Evolutionary conservation across 2,113 vertebrate genomes (phyloP), one percentile per base, ranked within the genome.

Genomic region (Cheirogaleus medius): DNA sequence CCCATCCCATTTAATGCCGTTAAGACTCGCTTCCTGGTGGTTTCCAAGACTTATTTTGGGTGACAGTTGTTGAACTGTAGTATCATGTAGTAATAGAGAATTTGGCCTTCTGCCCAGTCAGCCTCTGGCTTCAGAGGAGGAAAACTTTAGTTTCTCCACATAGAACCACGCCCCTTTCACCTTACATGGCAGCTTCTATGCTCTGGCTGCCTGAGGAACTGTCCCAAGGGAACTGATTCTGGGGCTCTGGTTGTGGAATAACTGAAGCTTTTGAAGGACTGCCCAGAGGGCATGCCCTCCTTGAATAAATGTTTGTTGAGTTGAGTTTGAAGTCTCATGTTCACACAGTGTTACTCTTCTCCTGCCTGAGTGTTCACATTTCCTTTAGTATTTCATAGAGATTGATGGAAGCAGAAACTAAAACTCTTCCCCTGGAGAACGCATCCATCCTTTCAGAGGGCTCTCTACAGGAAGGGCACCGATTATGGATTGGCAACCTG

Each of bases 401-500:
- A 98, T 98, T 98, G 98, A 99, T 99, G 99, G 99, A 99, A 98
- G 98, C 99, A 95, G 99, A 99, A 97, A 98, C 98, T 52, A 99
- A 99, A 98, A 98, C 99, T 42, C 99, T 99, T 97, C 99, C 98
- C 74, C 96, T 99, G 97, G 99, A 99, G 98, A 99, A 99, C 95
- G 99, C 99, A 73, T 99, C 99, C 98, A 99, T 99, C 98, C 99
- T 99, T 69, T 99, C 99, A 34, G 99, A 99, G 98, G 99, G 99
- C 91, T 98, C 98, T 34, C 98, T 99, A 39, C 99, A 99, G 97
- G 99, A 99, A 71, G 99, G 99, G 54, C 99, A 99, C 97, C 99
- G 99, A 89, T 98, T 99, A 97, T 99, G 99, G 99, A 99, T 99
- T 74, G 99, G 99, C 69, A 99, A 99, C 98, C 99, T 99, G 71